Conservation (phyloP, 64 coral and sea anemone genomes). For the Cladopsammia gracilis region DNA sequence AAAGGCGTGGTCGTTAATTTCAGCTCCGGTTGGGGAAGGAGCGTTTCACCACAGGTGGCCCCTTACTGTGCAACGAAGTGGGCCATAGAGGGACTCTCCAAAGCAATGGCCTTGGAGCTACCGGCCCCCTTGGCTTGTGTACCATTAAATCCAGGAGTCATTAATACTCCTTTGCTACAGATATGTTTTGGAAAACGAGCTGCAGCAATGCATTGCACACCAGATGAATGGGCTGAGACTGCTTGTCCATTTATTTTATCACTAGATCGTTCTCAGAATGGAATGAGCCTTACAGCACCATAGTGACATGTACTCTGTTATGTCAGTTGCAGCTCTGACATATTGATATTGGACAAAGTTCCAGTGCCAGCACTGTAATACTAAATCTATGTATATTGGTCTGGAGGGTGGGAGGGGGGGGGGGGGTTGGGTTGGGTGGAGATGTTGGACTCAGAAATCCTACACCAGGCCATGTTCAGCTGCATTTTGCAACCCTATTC, state of each 20-base stretch:
- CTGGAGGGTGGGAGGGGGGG: too few species aligned
- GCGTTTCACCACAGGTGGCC: slow-evolving; percentile 62
- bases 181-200: slow-evolving; percentile 49
- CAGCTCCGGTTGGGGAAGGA: slow-evolving; percentile 74
- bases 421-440: too few species aligned
- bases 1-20: slow-evolving; percentile 84
- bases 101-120: slow-evolving; percentile 84
- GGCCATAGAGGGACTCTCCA: slow-evolving; percentile 87
- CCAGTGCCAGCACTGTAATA: too few species aligned
- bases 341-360: too few species aligned
- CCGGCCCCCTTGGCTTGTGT: slow-evolving; percentile 79
- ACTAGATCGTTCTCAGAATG: slow-evolving; percentile 70
- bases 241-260: slow-evolving; percentile 91
- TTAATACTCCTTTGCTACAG: slow-evolving; percentile 82
- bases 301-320: neutral
- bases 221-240: slow-evolving; percentile 62
- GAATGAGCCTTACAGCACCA: slow-evolving; percentile 63
- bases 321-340: too few species aligned
- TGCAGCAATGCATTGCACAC: slow-evolving; percentile 21
- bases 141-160: slow-evolving; percentile 85
- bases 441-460: too few species aligned
- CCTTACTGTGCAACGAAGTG: slow-evolving; percentile 91
- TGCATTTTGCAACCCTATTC: too few species aligned
- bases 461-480: too few species aligned
- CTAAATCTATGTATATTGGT: too few species aligned